phyloP scores from a whole-genome alignment of 64 coral and sea anemone species.

The Dendronephthya gigantea region DNA sequence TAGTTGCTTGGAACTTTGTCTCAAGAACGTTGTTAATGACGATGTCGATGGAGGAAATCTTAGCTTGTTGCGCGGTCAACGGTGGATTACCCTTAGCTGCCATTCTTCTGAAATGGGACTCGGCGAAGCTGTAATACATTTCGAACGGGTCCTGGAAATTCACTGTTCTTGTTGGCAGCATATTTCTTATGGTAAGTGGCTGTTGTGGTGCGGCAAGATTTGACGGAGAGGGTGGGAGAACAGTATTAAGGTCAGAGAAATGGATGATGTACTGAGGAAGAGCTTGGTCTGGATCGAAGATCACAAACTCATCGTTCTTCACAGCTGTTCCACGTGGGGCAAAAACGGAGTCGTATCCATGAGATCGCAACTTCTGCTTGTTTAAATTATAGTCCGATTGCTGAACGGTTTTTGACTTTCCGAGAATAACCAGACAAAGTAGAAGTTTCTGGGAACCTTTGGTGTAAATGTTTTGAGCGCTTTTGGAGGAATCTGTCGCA shows the following conservation, averaged over 20 bases:
- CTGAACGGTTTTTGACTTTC: neutral
- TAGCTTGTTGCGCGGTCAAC: neutral
- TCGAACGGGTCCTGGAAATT: neutral
- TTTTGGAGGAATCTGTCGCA: conserved; percentile 27
- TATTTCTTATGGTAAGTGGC: neutral
- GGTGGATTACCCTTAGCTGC: neutral
- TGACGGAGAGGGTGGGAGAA: neutral
- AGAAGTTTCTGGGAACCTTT: conserved; percentile 21
- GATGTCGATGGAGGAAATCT: neutral
- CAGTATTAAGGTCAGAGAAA: neutral
- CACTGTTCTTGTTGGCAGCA: neutral
- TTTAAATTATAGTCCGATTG: neutral
- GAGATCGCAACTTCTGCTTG: neutral
- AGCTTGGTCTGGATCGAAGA: neutral
- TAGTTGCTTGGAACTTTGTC: neutral
- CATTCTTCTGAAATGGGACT: neutral
- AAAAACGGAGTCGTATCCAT: neutral
- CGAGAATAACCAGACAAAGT: conserved; percentile 4
- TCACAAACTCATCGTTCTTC: neutral
- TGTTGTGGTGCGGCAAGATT: neutral
- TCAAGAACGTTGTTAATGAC: neutral
- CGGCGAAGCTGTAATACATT: neutral
- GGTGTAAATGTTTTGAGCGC: conserved; percentile 12
- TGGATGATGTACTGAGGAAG: neutral
- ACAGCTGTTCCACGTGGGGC: neutral